Percentiles rank a stretch among this genome's conserved stretches.
Conservation (phyloP, 2,797 vertebrate species). For the Picus viridis region DNA sequence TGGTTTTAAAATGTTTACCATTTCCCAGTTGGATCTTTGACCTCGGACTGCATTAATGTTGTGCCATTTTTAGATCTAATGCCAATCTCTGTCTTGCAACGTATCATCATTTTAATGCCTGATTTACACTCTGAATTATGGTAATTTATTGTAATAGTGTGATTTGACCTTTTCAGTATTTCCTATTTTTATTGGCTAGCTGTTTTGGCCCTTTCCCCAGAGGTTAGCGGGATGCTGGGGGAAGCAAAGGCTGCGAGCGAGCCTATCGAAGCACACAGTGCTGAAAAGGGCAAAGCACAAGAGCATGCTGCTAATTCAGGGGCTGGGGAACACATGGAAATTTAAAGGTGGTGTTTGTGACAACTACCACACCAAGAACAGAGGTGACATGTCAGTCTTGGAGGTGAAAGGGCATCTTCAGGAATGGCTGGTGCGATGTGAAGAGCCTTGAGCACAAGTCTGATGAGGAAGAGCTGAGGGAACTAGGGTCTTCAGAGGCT, state of each 20-base stretch:
- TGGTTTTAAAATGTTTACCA: constrained; percentile 64
- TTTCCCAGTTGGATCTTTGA: constrained; percentile 69
- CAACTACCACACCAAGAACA: not conserved
- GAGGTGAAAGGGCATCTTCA: not conserved
- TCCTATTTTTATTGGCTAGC: constrained; percentile 74
- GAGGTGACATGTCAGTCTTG: not conserved
- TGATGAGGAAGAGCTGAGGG: too few species aligned
- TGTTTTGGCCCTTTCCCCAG: constrained; percentile 65
- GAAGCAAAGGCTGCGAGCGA: not conserved
- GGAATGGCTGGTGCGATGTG: not conserved
- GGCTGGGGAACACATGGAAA: not conserved
- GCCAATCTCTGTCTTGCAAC: constrained; percentile 69
- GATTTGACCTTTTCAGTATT: constrained; percentile 78
- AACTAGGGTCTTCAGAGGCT: too few species aligned
- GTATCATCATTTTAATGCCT: constrained; percentile 75
- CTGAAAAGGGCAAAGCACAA: constrained; percentile 73
- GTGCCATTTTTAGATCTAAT: constrained; percentile 66
- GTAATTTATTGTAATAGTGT: constrained; percentile 80
- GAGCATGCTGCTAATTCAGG: constrained; percentile 65
- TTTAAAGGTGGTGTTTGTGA: not conserved
- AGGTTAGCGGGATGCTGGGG: constrained; percentile 25
- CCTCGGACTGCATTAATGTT: constrained; percentile 60
- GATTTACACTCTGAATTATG: constrained; percentile 74
- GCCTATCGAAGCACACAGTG: constrained; percentile 58
- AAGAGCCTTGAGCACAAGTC: too few species aligned